Evolutionary conservation across 30 jellyfish, hydroid and myxozoan genomes (phyloP).

Genomic region (Chrysaora quinquecirrha): DNA sequence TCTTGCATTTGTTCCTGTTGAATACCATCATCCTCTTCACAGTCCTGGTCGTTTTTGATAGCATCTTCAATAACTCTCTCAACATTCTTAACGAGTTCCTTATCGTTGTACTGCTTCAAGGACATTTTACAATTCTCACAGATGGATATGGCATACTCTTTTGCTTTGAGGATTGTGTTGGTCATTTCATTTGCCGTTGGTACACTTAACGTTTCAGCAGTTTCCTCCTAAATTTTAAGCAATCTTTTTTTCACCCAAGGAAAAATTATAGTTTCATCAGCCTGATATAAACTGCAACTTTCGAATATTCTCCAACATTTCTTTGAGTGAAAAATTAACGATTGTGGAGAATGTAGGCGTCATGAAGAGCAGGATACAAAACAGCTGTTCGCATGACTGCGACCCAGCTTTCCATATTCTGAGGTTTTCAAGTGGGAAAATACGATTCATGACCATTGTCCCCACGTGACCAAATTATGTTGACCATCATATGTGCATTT

Average conservation of each 20-base stretch:
- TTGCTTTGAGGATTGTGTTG: neutral
- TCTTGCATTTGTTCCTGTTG: no score
- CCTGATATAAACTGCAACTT: slow-evolving; percentile 14
- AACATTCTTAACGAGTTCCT: neutral
- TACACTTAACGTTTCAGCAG: neutral
- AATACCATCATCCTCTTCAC: neutral
- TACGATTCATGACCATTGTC: slow-evolving; percentile 15
- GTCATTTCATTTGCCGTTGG: slow-evolving; percentile 11
- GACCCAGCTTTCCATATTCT: slow-evolving; percentile 46
- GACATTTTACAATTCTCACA: slow-evolving; percentile 2
- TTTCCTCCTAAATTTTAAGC: neutral
- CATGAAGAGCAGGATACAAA: slow-evolving; percentile 16
- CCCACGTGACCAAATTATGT: slow-evolving; percentile 11
- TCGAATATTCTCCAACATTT: slow-evolving; percentile 1
- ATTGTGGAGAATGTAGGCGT: slow-evolving; percentile 26
- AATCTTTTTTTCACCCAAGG: slow-evolving; percentile 3
- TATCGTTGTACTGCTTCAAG: neutral
- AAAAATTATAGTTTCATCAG: slow-evolving; percentile 4
- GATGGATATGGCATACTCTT: neutral
- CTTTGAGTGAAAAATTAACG: slow-evolving; percentile 4
- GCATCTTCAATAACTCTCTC: slow-evolving; percentile 11
- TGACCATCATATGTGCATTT: slow-evolving; percentile 49
- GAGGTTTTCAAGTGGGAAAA: slow-evolving; percentile 28
- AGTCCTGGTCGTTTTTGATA: neutral
- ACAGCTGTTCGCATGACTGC: slow-evolving; percentile 50